Evolutionary conservation across 92 coral and sea anemone genomes (phyloP), one percentile per base, ranked within the genome.

Genomic region (Micromussa lordhowensis): DNA sequence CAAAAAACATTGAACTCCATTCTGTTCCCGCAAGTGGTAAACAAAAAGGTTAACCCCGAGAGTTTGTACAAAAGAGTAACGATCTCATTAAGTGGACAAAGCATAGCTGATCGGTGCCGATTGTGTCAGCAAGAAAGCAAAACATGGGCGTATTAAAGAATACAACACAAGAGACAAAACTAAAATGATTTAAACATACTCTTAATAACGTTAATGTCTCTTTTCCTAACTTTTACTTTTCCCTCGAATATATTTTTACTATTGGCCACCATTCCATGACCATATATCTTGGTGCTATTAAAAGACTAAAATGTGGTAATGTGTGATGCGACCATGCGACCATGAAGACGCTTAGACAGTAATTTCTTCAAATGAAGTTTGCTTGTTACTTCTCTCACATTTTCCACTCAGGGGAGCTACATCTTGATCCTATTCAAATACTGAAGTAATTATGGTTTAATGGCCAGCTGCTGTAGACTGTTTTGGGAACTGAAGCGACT

Each of bases 401-500:
- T 21, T 71, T 71, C 24, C 44, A 71, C 12, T 13, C 8, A 71
- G 24, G 30, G 9, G 30, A 7, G 14, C 24, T 49, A 40, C 68
- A 51, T 54, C 22, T 68, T 68, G 75, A 40, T 30, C 36, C 5
- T 28, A 1, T 36, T 28, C 17, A 82, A 81, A 55, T 22, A 34
- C n/a, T 36, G 48, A 38, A 29, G 5, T 44, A 44, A 44, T 82
- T 44, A 36, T 34, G 69, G 77, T 28, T 82, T 82, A 38, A 40
- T 66, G 77, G 31, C 55, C 84, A 80, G 69, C 73, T 80, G 72
- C 74, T 5, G 35, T 11, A 40, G 38, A 82, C 36, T 5, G 69
- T 61, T 58, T 68, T 49, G 26, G 44, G 29, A 28, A n/a, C n/a
- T n/a, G n/a, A 36, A 66, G 30, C 86, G 76, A 40, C 64, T 17